These are phyloP conservation scores for Glaucidium brasilianum DNA, from an alignment of 2,113 vertebrate genomes.

Conservation along the genomic window DNA sequence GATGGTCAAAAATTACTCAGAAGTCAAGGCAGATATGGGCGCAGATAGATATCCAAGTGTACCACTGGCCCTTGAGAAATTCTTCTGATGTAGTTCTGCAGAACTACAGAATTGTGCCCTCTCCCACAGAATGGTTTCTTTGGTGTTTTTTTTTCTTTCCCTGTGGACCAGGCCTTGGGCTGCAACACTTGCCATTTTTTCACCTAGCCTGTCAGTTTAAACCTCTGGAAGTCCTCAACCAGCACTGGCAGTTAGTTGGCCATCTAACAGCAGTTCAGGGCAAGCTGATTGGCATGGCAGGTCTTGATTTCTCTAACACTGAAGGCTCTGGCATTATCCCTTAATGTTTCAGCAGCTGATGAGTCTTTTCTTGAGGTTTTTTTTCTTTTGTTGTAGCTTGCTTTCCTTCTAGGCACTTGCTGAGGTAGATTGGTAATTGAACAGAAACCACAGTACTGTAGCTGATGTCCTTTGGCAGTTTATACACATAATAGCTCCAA, in stretches of 20 bases:
- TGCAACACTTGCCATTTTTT: not conserved
- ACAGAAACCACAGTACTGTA: not conserved
- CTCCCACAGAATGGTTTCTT: not conserved
- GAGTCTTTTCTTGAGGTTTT: not conserved
- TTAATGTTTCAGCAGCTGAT: not conserved
- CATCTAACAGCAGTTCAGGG: not conserved
- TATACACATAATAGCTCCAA: not conserved
- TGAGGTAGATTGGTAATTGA: not conserved
- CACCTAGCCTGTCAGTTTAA: not conserved
- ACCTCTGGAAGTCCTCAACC: not conserved
- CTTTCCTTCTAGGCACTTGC: not conserved
- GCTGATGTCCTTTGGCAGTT: not conserved
- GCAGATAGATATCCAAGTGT: not conserved
- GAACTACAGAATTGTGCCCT: not conserved
- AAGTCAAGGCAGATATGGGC: not conserved
- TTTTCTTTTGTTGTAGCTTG: not conserved
- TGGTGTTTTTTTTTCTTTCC: not conserved
- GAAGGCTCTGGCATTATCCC: not conserved
- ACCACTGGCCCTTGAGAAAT: not conserved
- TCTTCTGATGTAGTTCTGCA: not conserved
- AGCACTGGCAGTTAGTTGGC: not conserved
- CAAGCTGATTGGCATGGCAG: not conserved
- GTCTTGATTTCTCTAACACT: not conserved
- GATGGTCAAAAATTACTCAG: not conserved
- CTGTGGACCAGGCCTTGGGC: not conserved